phyloP scores from a whole-genome alignment of 2,113 vertebrate genomes.

The Chitala chitala region DNA sequence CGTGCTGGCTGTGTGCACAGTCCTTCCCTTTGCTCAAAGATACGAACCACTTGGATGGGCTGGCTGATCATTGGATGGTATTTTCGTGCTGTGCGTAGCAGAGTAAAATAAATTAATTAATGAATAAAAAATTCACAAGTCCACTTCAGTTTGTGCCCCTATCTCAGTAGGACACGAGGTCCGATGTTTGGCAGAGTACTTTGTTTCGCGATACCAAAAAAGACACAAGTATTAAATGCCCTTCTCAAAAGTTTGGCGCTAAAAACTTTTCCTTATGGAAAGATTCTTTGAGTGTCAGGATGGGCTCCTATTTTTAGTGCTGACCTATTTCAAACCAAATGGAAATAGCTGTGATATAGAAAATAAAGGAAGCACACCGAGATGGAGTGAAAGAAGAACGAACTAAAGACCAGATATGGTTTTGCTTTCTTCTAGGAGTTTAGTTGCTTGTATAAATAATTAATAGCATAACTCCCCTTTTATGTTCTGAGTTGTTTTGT shows the following conservation, averaged over 20 bases:
- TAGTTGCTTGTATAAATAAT: conserved; percentile 25
- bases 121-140: too few relatives aligned
- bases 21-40: too few relatives aligned
- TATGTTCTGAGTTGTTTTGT: conserved; percentile 5
- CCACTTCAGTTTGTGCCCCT: too few relatives aligned
- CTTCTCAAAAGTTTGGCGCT: neutral
- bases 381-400: neutral
- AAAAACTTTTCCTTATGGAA: conserved; percentile 22
- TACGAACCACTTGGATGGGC: too few relatives aligned
- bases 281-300: neutral
- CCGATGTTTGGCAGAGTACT: too few relatives aligned
- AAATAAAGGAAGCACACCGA: conserved; percentile 7
- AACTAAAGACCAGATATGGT: neutral
- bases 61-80: too few relatives aligned
- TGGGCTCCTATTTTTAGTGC: conserved; percentile 19
- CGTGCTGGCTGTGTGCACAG: too few relatives aligned
- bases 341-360: neutral
- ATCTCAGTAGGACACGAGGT: too few relatives aligned
- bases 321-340: conserved; percentile 18
- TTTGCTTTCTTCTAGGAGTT: neutral
- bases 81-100: too few relatives aligned
- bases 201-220: too few relatives aligned
- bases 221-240: too few relatives aligned
- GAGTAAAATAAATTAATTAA: too few relatives aligned
- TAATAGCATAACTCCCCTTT: conserved; percentile 12